Evolutionary conservation across 2,113 vertebrate genomes (phyloP).

Genomic region (Zingel zingel): DNA sequence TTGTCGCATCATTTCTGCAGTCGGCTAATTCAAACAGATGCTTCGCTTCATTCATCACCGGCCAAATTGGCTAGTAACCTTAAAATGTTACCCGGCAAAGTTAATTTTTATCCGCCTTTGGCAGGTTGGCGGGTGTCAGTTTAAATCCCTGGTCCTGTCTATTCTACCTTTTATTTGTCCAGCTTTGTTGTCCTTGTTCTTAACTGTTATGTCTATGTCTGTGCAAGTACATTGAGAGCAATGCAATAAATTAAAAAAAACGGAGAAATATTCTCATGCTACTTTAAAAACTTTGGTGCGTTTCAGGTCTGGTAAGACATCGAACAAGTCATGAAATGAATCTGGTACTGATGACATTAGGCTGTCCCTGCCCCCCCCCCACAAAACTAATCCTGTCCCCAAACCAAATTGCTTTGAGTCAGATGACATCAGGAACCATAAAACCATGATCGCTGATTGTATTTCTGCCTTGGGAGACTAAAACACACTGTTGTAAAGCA

Average conservation of each 20-base stretch:
- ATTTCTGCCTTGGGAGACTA: not conserved
- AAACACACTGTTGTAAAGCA: not conserved
- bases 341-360: constrained; percentile 16
- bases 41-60: no score
- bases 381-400: constrained; percentile 53
- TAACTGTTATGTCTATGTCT: not conserved
- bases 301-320: not conserved
- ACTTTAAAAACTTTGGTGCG: not conserved
- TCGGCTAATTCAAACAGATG: no score
- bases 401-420: constrained; percentile 58
- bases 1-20: no score
- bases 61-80: no score
- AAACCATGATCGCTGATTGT: not conserved
- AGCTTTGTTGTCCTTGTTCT: no score
- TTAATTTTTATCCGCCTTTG: no score
- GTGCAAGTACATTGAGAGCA: not conserved
- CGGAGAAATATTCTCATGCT: not conserved
- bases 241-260: no score
- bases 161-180: no score
- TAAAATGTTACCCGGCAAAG: no score
- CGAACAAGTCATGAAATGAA: not conserved
- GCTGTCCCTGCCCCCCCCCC: not conserved
- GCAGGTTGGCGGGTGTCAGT: no score
- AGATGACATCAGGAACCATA: constrained; percentile 27
- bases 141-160: no score